Conservation (phyloP, 2,888 invertebrate genomes). For the Adelphocoris suturalis region DNA sequence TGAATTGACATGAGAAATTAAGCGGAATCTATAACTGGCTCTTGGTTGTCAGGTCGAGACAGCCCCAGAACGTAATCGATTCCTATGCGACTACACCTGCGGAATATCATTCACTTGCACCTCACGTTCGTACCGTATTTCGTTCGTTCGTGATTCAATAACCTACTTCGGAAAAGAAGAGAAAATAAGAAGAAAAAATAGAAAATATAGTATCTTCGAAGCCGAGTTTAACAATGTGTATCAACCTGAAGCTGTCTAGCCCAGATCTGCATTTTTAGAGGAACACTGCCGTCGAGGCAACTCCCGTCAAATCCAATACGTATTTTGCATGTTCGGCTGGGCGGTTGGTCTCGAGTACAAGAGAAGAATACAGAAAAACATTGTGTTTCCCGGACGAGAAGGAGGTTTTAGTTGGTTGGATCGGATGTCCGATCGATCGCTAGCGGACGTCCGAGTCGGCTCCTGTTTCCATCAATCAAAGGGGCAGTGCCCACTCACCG, state of each 20-base stretch:
- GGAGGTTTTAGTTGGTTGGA: conserved; percentile 12
- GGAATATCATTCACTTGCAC: not conserved
- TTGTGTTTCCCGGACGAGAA: not conserved
- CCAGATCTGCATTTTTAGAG: conserved; percentile 22
- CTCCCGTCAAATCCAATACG: conserved; percentile 11
- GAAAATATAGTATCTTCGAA: not conserved
- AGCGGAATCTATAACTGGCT: too few species aligned
- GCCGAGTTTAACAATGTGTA: not conserved
- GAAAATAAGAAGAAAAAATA: not conserved
- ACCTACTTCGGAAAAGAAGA: not conserved
- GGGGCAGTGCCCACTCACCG: not conserved
- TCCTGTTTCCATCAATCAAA: conserved; percentile 9
- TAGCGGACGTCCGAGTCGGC: not conserved
- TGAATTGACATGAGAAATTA: too few species aligned
- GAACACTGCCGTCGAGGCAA: not conserved
- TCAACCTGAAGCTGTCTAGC: not conserved
- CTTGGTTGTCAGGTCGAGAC: too few species aligned
- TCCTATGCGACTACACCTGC: not conserved
- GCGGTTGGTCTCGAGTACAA: not conserved
- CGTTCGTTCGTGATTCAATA: conserved; percentile 18
- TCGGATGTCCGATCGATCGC: conserved; percentile 25
- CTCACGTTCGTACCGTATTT: conserved; percentile 28
- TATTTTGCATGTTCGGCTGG: not conserved
- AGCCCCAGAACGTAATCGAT: not conserved
- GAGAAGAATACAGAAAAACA: conserved; percentile 4